These are phyloP conservation scores for Corynorhinus townsendii DNA, from an alignment of 2,113 vertebrate genomes.

Conservation along the genomic window DNA sequence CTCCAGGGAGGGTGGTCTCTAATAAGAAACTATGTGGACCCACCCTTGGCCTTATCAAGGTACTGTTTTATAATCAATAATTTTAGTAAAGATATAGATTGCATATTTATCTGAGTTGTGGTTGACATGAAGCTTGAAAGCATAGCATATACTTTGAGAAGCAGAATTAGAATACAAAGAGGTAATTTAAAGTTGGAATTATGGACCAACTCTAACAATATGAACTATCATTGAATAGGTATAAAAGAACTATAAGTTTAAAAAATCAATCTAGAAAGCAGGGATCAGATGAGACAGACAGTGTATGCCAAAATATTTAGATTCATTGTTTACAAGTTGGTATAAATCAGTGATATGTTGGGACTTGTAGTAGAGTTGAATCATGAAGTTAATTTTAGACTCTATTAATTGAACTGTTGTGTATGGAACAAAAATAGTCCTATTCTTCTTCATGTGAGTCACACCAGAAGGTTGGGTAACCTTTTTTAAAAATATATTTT, in stretches of 20 bases:
- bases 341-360: not conserved
- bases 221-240: not conserved
- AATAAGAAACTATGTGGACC: not conserved
- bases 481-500: not conserved
- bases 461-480: not conserved
- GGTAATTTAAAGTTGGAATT: not conserved
- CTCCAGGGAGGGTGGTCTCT: not conserved
- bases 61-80: not conserved
- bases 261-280: conserved; percentile 20
- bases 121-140: not conserved
- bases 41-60: no score
- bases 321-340: conserved; percentile 34
- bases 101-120: not conserved
- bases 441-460: not conserved
- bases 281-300: not conserved
- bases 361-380: conserved; percentile 17
- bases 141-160: not conserved
- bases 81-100: not conserved
- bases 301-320: conserved; percentile 40
- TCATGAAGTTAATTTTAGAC: conserved; percentile 13
- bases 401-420: not conserved
- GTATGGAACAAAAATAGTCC: not conserved
- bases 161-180: not conserved
- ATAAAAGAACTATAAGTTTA: not conserved
- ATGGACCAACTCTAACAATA: not conserved